Evolutionary conservation across 2,797 vertebrate genomes (phyloP), one percentile per base, ranked within the genome.

Genomic region (Silurus aristotelis): DNA sequence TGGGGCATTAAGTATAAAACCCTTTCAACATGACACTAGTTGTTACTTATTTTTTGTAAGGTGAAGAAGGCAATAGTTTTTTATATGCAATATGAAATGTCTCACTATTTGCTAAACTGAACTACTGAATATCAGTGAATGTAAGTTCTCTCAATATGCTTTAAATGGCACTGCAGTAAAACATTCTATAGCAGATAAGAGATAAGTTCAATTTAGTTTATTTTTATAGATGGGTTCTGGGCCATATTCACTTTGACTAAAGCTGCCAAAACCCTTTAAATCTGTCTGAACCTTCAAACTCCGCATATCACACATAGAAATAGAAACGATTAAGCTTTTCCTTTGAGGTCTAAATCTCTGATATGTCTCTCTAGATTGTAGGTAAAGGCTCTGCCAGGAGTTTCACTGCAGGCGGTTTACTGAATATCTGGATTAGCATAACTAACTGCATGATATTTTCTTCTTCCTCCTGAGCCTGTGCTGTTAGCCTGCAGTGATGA

Each of bases 301-400:
- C 75, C 58, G 31, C 25, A 67, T 52, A 86, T 85, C 61, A 87
- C 84, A 64, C 67, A 80, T 64, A 87, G 72, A 75, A 87, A 83
- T 31, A 12, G 7, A 85, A 58, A 87, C 83, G 91, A 91, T 91
- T 90, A 15, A 83, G 78, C 25, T 72, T 63, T 63, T 46, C 27
- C 43, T 80, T 38, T 73, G 58, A 71, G 38, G 31, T 86, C 25
- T 61, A 70, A 52, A 83, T 67, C 64, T 83, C 12, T 38, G 27
- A 56, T 66, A 43, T 31, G 58, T 48, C 43, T 48, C 20, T 81
- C 38, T 38, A 87, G 56, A 19, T 71, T 55, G 46, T 52, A 52
- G 68, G n/a, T 70, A 8, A 77, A 70, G 46, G 17, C 19, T 46
- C 22, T 63, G 66, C 6, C 20, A 80, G 56, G 60, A 22, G 60